Percentiles rank a stretch among this genome's conserved stretches.
phyloP scores from a whole-genome alignment of 2,797 vertebrate species.

The Fistularia commersonii region DNA sequence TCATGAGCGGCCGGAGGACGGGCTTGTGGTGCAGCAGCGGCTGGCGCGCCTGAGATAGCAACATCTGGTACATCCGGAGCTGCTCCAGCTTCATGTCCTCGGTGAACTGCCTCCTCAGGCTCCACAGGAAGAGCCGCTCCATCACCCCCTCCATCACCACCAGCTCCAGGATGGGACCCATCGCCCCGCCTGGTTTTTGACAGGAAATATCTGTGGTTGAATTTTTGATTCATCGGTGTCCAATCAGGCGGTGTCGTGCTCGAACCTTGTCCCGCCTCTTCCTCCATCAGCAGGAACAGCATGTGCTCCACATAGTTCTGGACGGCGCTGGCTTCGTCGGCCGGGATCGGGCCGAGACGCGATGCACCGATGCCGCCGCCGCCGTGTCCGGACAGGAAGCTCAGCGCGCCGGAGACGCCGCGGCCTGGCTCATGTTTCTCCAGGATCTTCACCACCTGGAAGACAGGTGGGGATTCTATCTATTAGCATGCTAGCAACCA shows the following conservation, averaged over 20 bases:
- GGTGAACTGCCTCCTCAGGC: constrained; percentile 88
- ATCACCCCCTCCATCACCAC: constrained; percentile 94
- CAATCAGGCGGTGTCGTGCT: not conserved
- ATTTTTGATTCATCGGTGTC: no score
- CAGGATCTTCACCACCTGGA: constrained; percentile 89
- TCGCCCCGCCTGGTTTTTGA: constrained; percentile 80
- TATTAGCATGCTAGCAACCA: no score
- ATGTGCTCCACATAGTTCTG: constrained; percentile 98
- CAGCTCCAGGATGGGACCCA: constrained; percentile 95
- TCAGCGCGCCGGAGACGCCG: constrained; percentile 58
- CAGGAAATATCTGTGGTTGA: not conserved
- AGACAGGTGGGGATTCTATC: not conserved
- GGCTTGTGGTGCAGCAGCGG: constrained; percentile 94
- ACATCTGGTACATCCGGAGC: constrained; percentile 92
- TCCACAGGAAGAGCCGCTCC: constrained; percentile 96
- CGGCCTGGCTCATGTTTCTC: constrained; percentile 91
- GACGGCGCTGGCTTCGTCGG: constrained; percentile 91
- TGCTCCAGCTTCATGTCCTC: constrained; percentile 95
- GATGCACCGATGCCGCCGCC: not conserved
- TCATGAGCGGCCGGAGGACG: constrained; percentile 90
- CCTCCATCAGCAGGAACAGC: constrained; percentile 92
- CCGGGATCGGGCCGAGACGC: constrained; percentile 69
- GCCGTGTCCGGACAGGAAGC: constrained; percentile 62
- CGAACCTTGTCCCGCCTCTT: constrained; percentile 74
- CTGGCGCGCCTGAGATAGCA: constrained; percentile 86